phyloP scores from a whole-genome alignment of 2,888 invertebrate genomes.

The Thymelicus acteon region DNA sequence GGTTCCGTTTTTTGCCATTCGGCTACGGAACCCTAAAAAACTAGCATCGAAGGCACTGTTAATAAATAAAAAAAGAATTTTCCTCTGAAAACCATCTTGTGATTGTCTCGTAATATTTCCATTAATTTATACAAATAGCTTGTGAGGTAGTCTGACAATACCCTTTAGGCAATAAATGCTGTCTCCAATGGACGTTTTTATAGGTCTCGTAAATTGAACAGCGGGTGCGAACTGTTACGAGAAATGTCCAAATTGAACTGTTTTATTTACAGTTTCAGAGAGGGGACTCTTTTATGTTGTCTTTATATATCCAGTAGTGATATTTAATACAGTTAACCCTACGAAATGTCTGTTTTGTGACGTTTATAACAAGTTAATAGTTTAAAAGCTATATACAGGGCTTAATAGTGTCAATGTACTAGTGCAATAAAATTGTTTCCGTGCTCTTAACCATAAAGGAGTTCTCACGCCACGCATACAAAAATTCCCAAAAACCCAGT shows the following conservation, averaged over 20 bases:
- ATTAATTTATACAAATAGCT: slow-evolving; percentile 47
- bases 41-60: too few species aligned
- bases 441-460: too few species aligned
- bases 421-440: too few species aligned
- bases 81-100: neutral
- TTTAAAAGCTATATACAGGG: too few species aligned
- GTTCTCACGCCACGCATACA: too few species aligned
- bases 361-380: too few species aligned
- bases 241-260: slow-evolving; percentile 35
- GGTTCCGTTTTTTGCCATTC: too few species aligned
- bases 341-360: too few species aligned
- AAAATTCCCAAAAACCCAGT: too few species aligned
- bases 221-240: slow-evolving; percentile 35
- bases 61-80: too few species aligned
- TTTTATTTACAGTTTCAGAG: slow-evolving; percentile 33
- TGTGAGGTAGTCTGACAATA: slow-evolving; percentile 44
- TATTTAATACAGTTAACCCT: neutral
- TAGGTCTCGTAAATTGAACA: slow-evolving; percentile 44
- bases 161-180: slow-evolving; percentile 46
- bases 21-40: too few species aligned
- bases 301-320: slow-evolving; percentile 17
- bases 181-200: slow-evolving; percentile 48
- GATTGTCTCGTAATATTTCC: slow-evolving; percentile 23
- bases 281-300: slow-evolving; percentile 18
- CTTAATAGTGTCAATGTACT: too few species aligned